Evolutionary conservation across 2,113 vertebrate genomes (phyloP).

Genomic region (Cyanistes caeruleus): DNA sequence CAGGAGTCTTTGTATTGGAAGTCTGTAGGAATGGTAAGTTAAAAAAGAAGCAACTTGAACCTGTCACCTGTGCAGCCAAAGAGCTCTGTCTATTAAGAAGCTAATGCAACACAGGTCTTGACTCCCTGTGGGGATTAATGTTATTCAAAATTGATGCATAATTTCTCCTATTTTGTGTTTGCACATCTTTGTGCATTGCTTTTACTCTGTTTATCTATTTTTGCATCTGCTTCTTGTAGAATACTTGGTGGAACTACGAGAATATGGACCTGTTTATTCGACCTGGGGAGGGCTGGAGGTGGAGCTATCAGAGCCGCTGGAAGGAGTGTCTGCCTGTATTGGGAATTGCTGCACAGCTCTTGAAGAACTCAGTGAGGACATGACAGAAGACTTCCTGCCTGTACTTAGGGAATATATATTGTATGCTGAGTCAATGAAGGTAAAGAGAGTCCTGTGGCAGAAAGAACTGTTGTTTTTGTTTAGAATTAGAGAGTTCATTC

Average conservation of each 20-base stretch:
- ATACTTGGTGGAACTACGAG: constrained; percentile 91
- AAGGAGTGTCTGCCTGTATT: constrained; percentile 87
- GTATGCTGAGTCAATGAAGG: constrained; percentile 97
- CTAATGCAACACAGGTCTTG: background rate
- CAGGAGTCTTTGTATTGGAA: background rate
- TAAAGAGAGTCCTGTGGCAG: constrained; percentile 49
- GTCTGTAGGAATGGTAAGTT: background rate
- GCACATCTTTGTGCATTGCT: background rate
- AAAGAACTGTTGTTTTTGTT: background rate
- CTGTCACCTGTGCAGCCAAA: background rate
- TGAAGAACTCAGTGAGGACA: constrained; percentile 90
- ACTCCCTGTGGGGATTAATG: background rate
- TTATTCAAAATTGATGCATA: background rate
- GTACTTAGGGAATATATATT: constrained; percentile 93
- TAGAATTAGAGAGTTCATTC: background rate
- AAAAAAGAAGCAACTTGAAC: background rate
- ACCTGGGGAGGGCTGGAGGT: constrained; percentile 88
- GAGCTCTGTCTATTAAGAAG: background rate
- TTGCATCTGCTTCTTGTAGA: constrained; percentile 72
- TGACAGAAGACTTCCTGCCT: constrained; percentile 93
- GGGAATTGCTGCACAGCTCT: constrained; percentile 85
- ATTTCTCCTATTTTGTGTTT: background rate
- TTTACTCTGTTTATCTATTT: background rate
- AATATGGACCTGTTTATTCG: constrained; percentile 91
- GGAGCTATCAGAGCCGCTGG: constrained; percentile 86